Base-by-base conservation (phyloP, 2,888 invertebrate species). In the Troglohyphantes excavatus region DNA sequence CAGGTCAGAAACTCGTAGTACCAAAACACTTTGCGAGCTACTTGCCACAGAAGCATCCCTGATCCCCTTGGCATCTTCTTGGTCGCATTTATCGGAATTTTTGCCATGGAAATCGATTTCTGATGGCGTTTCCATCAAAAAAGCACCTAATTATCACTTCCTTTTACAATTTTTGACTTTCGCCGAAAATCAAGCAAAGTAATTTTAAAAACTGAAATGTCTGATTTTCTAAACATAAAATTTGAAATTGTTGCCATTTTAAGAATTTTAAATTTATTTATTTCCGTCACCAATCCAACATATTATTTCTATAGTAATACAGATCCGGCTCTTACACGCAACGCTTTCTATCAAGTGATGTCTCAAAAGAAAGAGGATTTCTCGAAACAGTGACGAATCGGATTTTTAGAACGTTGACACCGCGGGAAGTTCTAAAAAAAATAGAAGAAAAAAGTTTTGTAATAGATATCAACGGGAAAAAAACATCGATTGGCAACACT, bases 1-100 rank as follows among this genome's bases (percentile, higher is more conserved):
- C 19, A 83, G 19, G 7, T 75, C 76, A 7, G 68, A 43, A 11
- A 76, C 68, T 21, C 43, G 33, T 17, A 89, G 27, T 13, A 82
- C 17, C n/a, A 89, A 23, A 2, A 39, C 11, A 7, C 39, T 43
- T 26, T 65, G 39, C 3, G 46, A 19, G 17, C 39, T 61, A 43
- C 43, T 63, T 23, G 39, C 19, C 11, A 7, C 19, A 7, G 61
- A 59, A 7, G 61, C 27, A 13, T 76, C 76, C 7, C 26, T 53
- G n/a, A n/a, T 33, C 26, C 53, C 73, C 11, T 39, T 33, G 33
- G n/a, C 17, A 53, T n/a, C 53, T 53, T 17, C n/a, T 1, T 33
- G 3, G 2, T 1, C 13, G 5, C 13, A 2, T 13, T 53, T 13
- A 0, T 53, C 53, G 53, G 6, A 17, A 9, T 65, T 65, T 65